Percentiles rank a stretch among this genome's conserved stretches.
Conservation (phyloP, 1,140 invertebrate genomes). For the Planococcus citri region DNA sequence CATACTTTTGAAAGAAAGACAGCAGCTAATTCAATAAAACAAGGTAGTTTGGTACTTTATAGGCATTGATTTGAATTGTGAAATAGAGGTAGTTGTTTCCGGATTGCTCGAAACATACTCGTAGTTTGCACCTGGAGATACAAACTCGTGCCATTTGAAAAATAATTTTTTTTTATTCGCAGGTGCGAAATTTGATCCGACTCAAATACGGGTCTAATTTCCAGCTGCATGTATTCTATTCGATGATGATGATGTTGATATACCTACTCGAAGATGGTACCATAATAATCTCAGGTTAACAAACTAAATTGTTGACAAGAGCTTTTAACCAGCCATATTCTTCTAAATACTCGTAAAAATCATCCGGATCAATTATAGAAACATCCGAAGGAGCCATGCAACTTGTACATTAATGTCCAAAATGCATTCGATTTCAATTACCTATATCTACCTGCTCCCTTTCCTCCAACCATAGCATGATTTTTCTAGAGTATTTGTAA, state of each 20-base stretch:
- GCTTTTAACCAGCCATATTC: not conserved
- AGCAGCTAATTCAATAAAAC: not conserved
- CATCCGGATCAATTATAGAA: no score
- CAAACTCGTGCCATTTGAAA: not conserved
- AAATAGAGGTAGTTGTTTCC: conserved; percentile 7
- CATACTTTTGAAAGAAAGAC: no score
- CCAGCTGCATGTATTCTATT: not conserved
- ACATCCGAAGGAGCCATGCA: no score
- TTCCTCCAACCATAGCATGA: no score
- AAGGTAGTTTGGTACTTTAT: not conserved
- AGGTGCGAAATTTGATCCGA: not conserved
- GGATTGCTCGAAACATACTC: not conserved
- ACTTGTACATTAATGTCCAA: no score
- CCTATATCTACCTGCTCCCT: no score
- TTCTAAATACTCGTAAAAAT: no score
- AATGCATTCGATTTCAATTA: no score
- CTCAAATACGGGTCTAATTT: not conserved
- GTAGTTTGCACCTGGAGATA: not conserved
- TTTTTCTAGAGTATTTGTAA: no score
- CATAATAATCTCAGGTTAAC: not conserved
- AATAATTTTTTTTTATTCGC: not conserved
- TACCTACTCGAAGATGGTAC: no score
- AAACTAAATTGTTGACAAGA: not conserved
- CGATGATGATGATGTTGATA: no score
- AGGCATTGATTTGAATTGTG: not conserved